Evolutionary conservation across 92 coral and sea anemone genomes (phyloP).

Genomic region (Galaxea fascicularis): DNA sequence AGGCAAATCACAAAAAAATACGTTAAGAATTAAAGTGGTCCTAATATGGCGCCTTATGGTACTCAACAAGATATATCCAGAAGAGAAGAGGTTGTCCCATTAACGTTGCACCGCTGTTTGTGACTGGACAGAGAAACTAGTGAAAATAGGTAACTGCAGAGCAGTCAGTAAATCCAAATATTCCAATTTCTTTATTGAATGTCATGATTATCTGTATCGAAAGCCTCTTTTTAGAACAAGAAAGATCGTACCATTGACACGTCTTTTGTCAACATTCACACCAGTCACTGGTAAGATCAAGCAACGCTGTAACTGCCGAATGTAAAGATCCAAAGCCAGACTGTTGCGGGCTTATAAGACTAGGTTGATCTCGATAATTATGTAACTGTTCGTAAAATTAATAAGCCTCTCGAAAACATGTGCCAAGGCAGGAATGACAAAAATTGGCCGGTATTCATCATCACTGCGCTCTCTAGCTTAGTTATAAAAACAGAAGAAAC

Average conservation of each 20-base stretch:
- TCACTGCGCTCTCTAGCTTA: no score
- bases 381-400: neutral
- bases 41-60: neutral
- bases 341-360: neutral
- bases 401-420: no score
- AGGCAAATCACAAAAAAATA: neutral
- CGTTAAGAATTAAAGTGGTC: neutral
- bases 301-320: slow-evolving; percentile 19
- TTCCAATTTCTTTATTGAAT: neutral
- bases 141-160: neutral
- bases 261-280: slow-evolving; percentile 17
- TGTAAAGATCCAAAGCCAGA: slow-evolving; percentile 36
- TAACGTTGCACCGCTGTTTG: neutral
- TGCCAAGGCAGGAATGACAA: no score
- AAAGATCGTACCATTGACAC: neutral
- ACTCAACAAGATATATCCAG: neutral
- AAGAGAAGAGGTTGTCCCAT: neutral
- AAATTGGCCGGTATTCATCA: no score
- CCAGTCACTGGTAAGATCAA: slow-evolving; percentile 24
- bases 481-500: no score
- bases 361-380: neutral
- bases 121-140: neutral
- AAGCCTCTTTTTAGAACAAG: neutral
- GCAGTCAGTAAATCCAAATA: neutral
- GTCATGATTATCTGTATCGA: neutral